Percentiles rank a stretch among this genome's conserved stretches.
phyloP scores from a whole-genome alignment of 2,113 vertebrate genomes.

The Salminus brasiliensis region DNA sequence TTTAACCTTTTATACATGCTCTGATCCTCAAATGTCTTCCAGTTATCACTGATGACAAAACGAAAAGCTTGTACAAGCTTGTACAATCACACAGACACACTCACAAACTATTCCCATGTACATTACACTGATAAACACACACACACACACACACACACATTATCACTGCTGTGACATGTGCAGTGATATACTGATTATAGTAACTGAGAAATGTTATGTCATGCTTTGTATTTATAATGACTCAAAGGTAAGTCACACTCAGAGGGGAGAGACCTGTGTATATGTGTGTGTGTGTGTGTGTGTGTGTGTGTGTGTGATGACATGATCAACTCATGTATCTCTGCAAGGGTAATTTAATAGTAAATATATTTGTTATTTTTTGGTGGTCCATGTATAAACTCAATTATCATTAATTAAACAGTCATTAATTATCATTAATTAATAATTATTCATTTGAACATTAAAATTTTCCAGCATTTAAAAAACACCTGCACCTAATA shows the following conservation, averaged over 20 bases:
- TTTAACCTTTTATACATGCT: not conserved
- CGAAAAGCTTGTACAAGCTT: no score
- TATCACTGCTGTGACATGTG: conserved; percentile 47
- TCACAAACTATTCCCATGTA: no score
- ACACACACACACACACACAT: not conserved
- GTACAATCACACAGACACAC: conserved; percentile 7
- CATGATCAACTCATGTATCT: not conserved
- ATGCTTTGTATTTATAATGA: conserved; percentile 49
- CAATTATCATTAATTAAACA: no score
- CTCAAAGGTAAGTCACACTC: conserved; percentile 68
- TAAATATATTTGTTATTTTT: no score
- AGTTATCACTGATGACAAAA: not conserved
- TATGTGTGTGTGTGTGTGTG: conserved; percentile 44
- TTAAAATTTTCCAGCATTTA: no score
- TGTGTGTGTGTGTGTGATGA: conserved; percentile 13
- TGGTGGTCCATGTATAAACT: no score
- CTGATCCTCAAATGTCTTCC: not conserved
- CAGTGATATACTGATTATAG: conserved; percentile 1
- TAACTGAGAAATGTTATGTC: conserved; percentile 24
- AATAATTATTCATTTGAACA: no score
- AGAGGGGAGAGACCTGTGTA: conserved; percentile 53
- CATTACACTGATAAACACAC: no score
- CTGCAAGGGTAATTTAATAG: not conserved
- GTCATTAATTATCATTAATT: no score
- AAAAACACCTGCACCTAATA: no score